Evolutionary conservation across 2,797 vertebrate genomes (phyloP), one percentile per base, ranked within the genome.

Genomic region (Momotus momota): DNA sequence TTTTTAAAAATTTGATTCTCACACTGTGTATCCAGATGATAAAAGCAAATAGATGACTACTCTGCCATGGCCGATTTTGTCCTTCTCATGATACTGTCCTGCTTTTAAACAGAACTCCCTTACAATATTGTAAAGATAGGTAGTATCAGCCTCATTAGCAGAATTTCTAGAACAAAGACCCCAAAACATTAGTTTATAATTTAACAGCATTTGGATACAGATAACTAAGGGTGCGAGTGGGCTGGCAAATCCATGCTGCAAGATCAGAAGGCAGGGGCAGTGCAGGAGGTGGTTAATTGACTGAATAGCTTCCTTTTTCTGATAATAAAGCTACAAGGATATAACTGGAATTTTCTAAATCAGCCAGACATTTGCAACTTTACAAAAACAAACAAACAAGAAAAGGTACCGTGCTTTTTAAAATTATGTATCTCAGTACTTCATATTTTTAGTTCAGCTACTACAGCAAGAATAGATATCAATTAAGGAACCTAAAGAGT

Each of bases 231-330:
- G 20, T 29, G 3, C 15, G 9, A 73, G 12, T 38, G 61, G 25
- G 14, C 22, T 74, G 49, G 14, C 26, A 90, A 90, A 74, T 70
- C 48, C 17, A 43, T n/a, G 23, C n/a, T 80, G 46, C 65, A 69
- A 88, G 33, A 90, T 88, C 57, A 87, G 54, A 77, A 83, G 60
- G 49, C 26, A 87, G 49, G 52, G 45, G 64, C 62, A 89, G n/a
- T 62, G 57, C 8, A 91, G 35, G 66, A 57, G 54, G 33, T 64
- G 64, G 65, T 81, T 86, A 91, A 78, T 55, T 77, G 38, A 62
- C 62, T 93, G 87, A 90, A n/a, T 60, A 69, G 20, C 75, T 94
- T 86, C 66, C 22, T 66, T 82, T 49, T 92, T 85, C 85, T 81
- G 45, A 45, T 81, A 66, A 87, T 87, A 89, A 86, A 84, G 94